phyloP scores from a whole-genome alignment of 2,888 invertebrate genomes.

The Tenthredo amoena region DNA sequence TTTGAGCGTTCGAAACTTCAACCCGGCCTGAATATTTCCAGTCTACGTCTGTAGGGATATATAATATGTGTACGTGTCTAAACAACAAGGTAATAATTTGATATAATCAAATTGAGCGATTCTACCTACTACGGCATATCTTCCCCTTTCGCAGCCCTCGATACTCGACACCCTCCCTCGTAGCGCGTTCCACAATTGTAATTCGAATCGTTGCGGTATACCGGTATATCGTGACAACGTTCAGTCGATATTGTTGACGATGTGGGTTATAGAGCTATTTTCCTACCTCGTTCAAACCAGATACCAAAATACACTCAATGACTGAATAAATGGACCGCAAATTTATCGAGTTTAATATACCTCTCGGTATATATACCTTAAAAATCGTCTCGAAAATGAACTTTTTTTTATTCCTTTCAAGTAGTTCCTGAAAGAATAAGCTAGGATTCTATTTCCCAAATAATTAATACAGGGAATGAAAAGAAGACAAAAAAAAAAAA shows the following conservation, averaged over 20 bases:
- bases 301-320: neutral
- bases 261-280: neutral
- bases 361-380: neutral
- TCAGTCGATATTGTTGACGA: conserved; percentile 20
- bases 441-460: too few relatives aligned
- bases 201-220: conserved; percentile 34
- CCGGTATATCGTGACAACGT: conserved; percentile 23
- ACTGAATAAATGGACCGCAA: neutral
- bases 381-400: neutral
- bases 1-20: neutral
- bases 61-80: neutral
- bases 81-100: neutral
- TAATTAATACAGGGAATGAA: too few relatives aligned
- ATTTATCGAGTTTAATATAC: neutral
- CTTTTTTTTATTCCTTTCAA: too few relatives aligned
- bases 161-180: neutral
- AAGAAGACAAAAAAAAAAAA: too few relatives aligned
- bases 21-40: neutral
- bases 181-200: neutral
- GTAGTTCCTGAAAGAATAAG: too few relatives aligned
- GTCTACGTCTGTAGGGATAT: neutral
- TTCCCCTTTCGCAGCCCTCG: neutral
- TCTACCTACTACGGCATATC: neutral
- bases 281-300: neutral
- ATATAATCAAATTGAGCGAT: conserved; percentile 16